Percentiles rank a stretch among this genome's conserved stretches.
Conservation (phyloP, 2,888 invertebrate genomes). For the Chorisops tibialis region DNA sequence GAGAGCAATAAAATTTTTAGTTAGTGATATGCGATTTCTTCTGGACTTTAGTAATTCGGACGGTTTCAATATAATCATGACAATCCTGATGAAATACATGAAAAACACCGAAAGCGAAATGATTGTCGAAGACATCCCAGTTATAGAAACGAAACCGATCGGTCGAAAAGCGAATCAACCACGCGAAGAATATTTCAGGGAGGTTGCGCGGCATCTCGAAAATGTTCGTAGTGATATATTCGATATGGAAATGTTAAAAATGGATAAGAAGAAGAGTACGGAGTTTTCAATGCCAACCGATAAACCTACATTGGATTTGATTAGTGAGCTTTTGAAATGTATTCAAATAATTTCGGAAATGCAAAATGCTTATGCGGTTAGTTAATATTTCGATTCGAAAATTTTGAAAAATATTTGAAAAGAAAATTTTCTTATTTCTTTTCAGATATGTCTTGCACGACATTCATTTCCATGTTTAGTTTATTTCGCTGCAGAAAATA, state of each 20-base stretch:
- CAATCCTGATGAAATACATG: conserved; percentile 44
- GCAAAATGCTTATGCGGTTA: conserved; percentile 43
- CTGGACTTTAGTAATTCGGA: conserved; percentile 43
- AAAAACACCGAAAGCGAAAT: conserved; percentile 34
- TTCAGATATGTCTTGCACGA: conserved; percentile 14
- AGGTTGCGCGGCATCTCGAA: conserved; percentile 49
- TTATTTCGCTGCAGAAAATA: conserved; percentile 44
- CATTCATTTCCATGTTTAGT: conserved; percentile 45
- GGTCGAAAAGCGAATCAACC: conserved; percentile 48
- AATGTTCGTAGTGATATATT: conserved; percentile 49
- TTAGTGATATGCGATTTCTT: conserved; percentile 43
- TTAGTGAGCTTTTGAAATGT: conserved; percentile 47
- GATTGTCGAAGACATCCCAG: neutral
- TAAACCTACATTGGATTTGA: conserved; percentile 41
- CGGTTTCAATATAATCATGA: conserved; percentile 44
- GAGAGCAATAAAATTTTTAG: conserved; percentile 46
- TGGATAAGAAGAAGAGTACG: conserved; percentile 38
- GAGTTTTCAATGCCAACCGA: conserved; percentile 44
- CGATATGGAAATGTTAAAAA: conserved; percentile 46
- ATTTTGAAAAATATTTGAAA: neutral
- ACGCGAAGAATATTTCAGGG: conserved; percentile 50
- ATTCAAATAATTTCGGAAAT: conserved; percentile 44
- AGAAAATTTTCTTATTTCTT: conserved; percentile 3
- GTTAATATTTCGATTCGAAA: neutral
- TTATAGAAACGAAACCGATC: conserved; percentile 15